A percentile compares a stretch with the other conserved stretches of the same genome.
phyloP scores from a whole-genome alignment of 1,140 invertebrate genomes.

The Brachionus paranguensis region DNA sequence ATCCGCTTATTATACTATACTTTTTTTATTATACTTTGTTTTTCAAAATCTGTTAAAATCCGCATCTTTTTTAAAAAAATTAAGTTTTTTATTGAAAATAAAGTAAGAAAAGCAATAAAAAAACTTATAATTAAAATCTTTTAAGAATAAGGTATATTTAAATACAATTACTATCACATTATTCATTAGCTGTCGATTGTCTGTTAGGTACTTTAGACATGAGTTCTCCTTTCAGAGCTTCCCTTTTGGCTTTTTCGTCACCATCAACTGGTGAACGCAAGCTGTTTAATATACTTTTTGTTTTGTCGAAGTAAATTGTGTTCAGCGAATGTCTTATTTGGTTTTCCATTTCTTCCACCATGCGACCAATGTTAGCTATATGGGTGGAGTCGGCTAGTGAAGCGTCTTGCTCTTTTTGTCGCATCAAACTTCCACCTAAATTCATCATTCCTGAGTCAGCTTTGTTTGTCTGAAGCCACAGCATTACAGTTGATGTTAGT shows the following conservation, averaged over 20 bases:
- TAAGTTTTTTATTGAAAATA: not conserved
- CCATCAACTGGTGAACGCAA: constrained; percentile 62
- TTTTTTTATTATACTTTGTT: not conserved
- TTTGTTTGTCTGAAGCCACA: constrained; percentile 96
- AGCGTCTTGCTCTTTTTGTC: constrained; percentile 88
- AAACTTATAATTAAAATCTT: not conserved
- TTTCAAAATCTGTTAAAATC: not conserved
- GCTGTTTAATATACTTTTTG: constrained; percentile 96
- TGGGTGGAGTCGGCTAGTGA: constrained; percentile 77
- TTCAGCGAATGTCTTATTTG: constrained; percentile 96
- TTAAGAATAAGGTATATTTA: not conserved
- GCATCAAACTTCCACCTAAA: constrained; percentile 88
- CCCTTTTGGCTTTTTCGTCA: constrained; percentile 37
- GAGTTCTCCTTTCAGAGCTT: constrained; percentile 23
- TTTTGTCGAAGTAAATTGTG: constrained; percentile 99
- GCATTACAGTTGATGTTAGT: constrained; percentile 95
- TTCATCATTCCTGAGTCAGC: constrained; percentile 95
- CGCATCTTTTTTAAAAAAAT: not conserved
- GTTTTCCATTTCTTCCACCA: constrained; percentile 90
- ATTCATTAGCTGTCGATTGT: constrained; percentile 20
- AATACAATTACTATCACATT: not conserved
- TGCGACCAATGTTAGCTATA: constrained; percentile 88
- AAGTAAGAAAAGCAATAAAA: not conserved
- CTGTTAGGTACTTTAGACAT: constrained; percentile 31
- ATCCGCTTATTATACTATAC: not conserved